Percentiles rank a stretch among this genome's conserved stretches.
Evolutionary conservation across 2,113 vertebrate genomes (phyloP).

Genomic region (Budorcas taxicolor): DNA sequence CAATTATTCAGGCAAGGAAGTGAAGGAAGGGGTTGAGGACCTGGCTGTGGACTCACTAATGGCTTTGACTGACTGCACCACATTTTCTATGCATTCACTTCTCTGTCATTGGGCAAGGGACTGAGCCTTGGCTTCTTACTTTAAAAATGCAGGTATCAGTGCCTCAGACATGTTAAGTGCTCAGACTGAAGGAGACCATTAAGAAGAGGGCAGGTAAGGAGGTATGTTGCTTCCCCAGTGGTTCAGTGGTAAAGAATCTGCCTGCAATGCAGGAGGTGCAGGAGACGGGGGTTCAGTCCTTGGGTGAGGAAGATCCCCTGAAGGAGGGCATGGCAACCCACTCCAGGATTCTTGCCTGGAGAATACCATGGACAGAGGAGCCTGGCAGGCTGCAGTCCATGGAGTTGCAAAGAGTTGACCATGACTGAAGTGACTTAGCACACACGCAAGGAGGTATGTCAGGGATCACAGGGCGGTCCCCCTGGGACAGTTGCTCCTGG

Average conservation of each 20-base stretch:
- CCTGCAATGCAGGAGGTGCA: background rate
- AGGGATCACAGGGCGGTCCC: too few relatives aligned
- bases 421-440: background rate
- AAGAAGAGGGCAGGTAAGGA: background rate
- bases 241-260: background rate
- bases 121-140: background rate
- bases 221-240: background rate
- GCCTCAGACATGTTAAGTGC: background rate
- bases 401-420: background rate
- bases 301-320: background rate
- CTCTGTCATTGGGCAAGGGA: background rate
- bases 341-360: background rate
- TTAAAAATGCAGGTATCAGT: background rate
- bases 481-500: rapidly evolving
- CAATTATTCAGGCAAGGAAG: background rate
- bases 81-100: background rate
- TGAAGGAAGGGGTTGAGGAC: background rate
- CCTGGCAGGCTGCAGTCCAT: background rate
- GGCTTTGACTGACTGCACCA: background rate
- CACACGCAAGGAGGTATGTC: rapidly evolving
- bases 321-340: background rate
- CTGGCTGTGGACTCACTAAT: background rate
- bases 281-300: background rate
- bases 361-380: background rate
- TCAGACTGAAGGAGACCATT: background rate